Evolutionary conservation across 2,888 invertebrate species (phyloP).

Genomic region (Sesia bembeciformis): DNA sequence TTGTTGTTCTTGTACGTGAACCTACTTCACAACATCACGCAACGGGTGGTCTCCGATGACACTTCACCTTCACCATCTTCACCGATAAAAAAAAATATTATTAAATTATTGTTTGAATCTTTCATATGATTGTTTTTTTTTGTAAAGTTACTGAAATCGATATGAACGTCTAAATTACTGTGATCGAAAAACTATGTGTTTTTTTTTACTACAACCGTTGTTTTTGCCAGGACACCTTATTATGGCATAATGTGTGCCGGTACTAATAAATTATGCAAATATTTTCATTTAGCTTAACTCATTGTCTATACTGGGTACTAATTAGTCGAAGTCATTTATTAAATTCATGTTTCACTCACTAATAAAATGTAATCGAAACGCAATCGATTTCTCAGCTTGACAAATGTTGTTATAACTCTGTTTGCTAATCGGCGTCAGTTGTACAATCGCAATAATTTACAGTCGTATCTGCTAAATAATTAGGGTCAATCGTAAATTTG

Average conservation of each 20-base stretch:
- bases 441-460: constrained; percentile 14
- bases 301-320: neutral
- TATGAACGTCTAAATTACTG: no score
- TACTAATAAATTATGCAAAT: neutral
- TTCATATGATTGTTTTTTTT: no score
- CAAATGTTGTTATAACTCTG: constrained; percentile 5
- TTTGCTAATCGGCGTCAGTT: constrained; percentile 4
- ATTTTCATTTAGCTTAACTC: neutral
- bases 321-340: neutral
- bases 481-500: constrained; percentile 33
- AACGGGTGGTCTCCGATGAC: constrained; percentile 40
- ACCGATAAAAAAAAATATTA: neutral
- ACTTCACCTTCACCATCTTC: constrained; percentile 23
- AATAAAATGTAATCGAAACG: constrained; percentile 14
- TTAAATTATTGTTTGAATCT: neutral
- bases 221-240: no score
- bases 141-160: no score
- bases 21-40: constrained; percentile 37
- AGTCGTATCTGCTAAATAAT: constrained; percentile 34
- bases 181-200: no score
- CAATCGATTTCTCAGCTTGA: constrained; percentile 5
- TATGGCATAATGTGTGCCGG: neutral
- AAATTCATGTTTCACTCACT: constrained; percentile 18
- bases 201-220: no score
- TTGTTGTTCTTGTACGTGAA: constrained; percentile 12